Evolutionary conservation across 2,797 vertebrate species (phyloP), one percentile per base, ranked within the genome.

Genomic region (Odontamblyopus rebecca): DNA sequence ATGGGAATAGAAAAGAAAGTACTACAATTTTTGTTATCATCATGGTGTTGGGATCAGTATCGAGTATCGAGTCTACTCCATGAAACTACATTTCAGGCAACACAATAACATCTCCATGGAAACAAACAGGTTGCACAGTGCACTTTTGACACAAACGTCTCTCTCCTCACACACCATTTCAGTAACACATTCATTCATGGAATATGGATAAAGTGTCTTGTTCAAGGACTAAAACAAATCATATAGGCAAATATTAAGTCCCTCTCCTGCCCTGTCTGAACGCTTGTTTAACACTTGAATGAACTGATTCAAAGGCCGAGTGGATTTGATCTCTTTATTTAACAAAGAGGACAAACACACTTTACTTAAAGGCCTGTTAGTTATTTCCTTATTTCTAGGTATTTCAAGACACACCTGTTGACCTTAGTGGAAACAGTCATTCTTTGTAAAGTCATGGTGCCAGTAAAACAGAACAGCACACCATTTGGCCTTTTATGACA

Each of bases 311-410:
- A 62, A 30, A 76, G 15, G 9, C 19, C 15, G 63, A 53, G 32
- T 50, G 26, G n/a, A 41, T 71, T n/a, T 72, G 57, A 50, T 51
- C 38, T 68, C 54, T 69, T 59, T 44, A 62, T 59, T 69, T 63
- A 60, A 38, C 59, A 8, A 12, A 23, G 6, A 27, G 11, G 6
- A 48, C 66, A 73, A 72, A 57, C 71, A 72, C 60, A 19, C 51
- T 53, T 53, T 19, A 54, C 11, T 35, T 50, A 32, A 1, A 61
- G 12, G 1, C 7, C 61, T 73, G 66, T 13, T 2, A 27, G 38
- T 70, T 2, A 50, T 5, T 67, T 53, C 51, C 16, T 11, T 4
- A n/a, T 51, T 59, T 71, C 50, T 1, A 60, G 27, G 35, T 56
- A 44, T 44, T 44, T 44, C 41, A 62, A 66, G 18, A 38, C 35